Conservation (phyloP, 2,888 invertebrate species). For the Sarcophaga caerulescens region DNA sequence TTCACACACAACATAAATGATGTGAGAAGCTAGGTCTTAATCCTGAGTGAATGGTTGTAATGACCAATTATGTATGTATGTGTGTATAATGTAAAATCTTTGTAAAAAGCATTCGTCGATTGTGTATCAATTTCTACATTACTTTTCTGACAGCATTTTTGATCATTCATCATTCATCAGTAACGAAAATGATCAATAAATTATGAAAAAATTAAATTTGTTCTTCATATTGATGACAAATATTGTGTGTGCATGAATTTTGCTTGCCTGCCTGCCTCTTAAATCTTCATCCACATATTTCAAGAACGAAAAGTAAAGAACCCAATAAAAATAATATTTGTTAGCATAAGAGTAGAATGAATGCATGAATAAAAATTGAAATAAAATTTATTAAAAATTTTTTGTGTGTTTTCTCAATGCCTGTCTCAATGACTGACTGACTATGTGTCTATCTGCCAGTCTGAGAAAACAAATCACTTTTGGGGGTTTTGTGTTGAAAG, state of each 20-base stretch:
- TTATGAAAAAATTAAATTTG: conserved; percentile 29
- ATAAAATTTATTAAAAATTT: not conserved
- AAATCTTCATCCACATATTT: not conserved
- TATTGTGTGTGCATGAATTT: no score
- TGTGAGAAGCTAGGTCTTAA: no score
- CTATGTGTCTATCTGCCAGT: not conserved
- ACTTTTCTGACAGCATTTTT: no score
- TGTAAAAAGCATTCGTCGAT: no score
- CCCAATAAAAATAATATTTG: not conserved
- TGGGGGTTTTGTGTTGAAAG: not conserved
- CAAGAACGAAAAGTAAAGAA: no score
- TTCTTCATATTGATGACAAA: not conserved
- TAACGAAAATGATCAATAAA: conserved; percentile 9
- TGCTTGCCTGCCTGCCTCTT: no score
- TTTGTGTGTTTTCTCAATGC: not conserved
- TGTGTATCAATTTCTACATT: no score
- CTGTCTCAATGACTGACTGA: not conserved
- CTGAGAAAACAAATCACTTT: not conserved
- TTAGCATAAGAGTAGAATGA: not conserved
- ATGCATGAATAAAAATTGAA: not conserved
- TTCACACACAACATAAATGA: no score
- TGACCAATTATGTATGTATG: no score
- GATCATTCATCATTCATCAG: not conserved
- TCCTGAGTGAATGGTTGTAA: no score
- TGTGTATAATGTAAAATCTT: no score